Conservation (phyloP, 2,797 vertebrate genomes). For the Propithecus perrieri region DNA sequence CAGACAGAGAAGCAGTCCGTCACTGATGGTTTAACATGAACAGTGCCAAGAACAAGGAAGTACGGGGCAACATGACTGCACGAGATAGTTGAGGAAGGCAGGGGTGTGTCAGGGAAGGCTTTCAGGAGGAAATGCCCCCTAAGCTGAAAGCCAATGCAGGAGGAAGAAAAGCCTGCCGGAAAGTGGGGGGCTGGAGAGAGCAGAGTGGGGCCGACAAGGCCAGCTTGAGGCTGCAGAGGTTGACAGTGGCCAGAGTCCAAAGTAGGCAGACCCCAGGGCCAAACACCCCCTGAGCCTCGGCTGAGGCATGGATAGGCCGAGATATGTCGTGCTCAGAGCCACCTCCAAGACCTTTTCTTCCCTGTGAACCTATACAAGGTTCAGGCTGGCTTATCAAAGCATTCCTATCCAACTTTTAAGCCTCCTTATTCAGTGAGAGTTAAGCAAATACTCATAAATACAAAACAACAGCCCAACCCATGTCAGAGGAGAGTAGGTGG, state of each 20-base stretch:
- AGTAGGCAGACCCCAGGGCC: accelerated
- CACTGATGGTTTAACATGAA: not conserved
- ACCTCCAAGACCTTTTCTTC: not conserved
- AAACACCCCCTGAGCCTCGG: not conserved
- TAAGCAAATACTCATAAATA: not conserved
- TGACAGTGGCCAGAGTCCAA: not conserved
- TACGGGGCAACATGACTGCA: not conserved
- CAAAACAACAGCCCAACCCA: not conserved
- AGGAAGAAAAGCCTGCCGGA: not conserved
- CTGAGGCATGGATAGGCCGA: not conserved
- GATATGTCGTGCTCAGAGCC: not conserved
- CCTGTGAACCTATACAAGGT: not conserved
- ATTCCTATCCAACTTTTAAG: not conserved
- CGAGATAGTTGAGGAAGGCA: accelerated
- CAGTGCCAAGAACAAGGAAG: not conserved
- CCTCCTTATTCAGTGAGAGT: not conserved
- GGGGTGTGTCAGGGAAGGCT: not conserved
- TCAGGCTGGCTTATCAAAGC: not conserved
- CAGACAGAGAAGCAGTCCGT: not conserved
- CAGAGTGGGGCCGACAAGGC: not conserved
- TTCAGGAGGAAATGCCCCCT: not conserved
- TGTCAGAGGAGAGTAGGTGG: not conserved
- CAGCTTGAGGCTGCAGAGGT: not conserved
- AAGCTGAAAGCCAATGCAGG: not conserved
- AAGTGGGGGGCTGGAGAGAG: not conserved